Percentiles rank a stretch among this genome's conserved stretches.
phyloP scores from a whole-genome alignment of 2,888 invertebrate species.

The Epirrhoe tristata region DNA sequence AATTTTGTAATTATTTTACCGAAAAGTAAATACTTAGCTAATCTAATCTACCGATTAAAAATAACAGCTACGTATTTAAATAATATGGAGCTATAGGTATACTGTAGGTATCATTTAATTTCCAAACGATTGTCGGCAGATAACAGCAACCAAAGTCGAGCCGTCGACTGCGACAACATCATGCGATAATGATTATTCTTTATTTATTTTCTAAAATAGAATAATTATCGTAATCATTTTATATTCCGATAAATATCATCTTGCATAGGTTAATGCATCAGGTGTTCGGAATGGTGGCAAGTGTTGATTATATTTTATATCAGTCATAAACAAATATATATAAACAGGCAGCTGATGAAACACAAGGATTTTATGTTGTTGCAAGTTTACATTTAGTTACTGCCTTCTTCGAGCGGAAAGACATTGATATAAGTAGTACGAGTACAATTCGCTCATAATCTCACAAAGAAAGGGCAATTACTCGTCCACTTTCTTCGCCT shows the following conservation, averaged over 20 bases:
- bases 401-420: constrained; percentile 3
- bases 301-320: neutral
- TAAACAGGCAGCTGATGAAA: neutral
- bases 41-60: neutral
- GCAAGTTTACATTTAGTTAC: no score
- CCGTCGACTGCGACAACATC: neutral
- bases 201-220: neutral
- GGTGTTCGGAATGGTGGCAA: neutral
- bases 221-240: neutral
- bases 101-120: neutral
- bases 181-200: neutral
- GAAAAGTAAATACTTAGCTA: neutral
- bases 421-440: constrained; percentile 24
- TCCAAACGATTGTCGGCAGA: neutral
- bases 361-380: no score
- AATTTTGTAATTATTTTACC: neutral
- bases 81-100: neutral
- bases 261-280: neutral
- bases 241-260: neutral
- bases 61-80: neutral
- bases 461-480: constrained; percentile 28
- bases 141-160: neutral
- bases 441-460: constrained; percentile 25
- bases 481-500: constrained; percentile 33
- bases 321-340: neutral